Evolutionary conservation across 2,113 vertebrate species (phyloP).

Genomic region (Megaceryle torquata): DNA sequence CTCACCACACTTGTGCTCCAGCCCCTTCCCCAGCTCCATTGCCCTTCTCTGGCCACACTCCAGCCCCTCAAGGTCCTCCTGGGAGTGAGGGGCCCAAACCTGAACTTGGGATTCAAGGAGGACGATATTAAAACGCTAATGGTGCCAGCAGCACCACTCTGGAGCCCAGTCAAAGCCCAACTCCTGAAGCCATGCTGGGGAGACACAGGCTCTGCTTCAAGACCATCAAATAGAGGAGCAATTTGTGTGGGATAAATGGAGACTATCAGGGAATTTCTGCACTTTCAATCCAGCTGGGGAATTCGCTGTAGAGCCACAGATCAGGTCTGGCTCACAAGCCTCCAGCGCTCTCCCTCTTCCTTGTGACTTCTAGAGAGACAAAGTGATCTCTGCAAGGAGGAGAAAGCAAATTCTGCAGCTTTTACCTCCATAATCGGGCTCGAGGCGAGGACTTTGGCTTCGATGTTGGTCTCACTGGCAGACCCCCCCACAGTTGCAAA

Average conservation of each 20-base stretch:
- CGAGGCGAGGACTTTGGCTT: constrained; percentile 92
- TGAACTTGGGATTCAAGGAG: neutral
- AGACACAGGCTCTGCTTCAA: neutral
- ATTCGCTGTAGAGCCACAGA: neutral
- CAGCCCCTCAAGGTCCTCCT: neutral
- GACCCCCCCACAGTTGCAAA: constrained; percentile 91
- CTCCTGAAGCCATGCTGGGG: neutral
- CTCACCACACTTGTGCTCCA: too few relatives aligned
- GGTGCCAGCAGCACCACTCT: fast-evolving
- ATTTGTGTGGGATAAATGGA: fast-evolving
- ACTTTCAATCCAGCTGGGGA: neutral
- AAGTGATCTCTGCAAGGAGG: fast-evolving
- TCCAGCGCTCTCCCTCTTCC: fast-evolving
- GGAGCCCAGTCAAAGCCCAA: neutral
- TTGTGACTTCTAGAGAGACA: neutral
- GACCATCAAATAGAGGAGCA: neutral
- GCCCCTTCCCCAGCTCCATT: too few relatives aligned
- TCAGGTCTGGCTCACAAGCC: neutral
- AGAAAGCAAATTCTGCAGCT: neutral
- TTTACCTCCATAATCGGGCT: constrained; percentile 97
- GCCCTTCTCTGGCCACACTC: too few relatives aligned
- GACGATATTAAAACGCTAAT: neutral
- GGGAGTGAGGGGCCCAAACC: neutral
- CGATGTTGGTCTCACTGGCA: constrained; percentile 84
- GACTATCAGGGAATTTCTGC: fast-evolving